Base-by-base conservation (phyloP, 2,888 invertebrate species). In the Fragum whitleyi region DNA sequence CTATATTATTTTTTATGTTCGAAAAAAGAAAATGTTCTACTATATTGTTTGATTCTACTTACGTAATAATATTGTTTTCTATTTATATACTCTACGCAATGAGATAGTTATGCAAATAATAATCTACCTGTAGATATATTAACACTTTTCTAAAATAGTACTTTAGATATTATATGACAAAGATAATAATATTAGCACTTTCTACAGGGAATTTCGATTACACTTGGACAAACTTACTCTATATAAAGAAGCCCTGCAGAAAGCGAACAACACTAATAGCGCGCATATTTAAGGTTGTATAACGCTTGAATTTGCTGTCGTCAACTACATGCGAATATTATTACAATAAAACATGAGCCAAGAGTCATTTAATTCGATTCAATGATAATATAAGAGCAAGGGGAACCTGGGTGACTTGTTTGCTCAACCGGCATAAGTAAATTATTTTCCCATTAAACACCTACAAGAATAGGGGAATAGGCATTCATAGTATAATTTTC, bases 221-320 rank as follows among this genome's bases (percentile, higher is more conserved):
- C 65, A 65, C 32, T 23, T 65, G 65, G 65, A 42, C 39, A 42
- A 65, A n/a, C 32, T 23, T 26, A 42, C 39, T 65, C 65, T 65
- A 65, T n/a, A 29, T 61, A 61, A 61, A 61, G 36, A 65, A 65
- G 65, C 65, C 42, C 42, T 23, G 42, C 65, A 42, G 42, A 65
- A 57, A 65, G 65, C 65, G 5, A 19, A 65, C 65, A 65, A 65
- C 65, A 65, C n/a, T 39, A 29, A 62, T 65, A 73, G 51, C 65
- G 73, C 73, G 26, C 68, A 75, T 75, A 75, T 75, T 68, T 68
- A 75, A 75, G 75, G 75, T 69, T 75, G 75, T 59, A 75, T 42
- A 75, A 53, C 53, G 26, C 29, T 19, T 28, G 32, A 53, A 51
- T 74, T 32, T 65, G 55, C 36, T 47, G 28, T 47, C 26, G 6